Percentiles rank a stretch among this genome's conserved stretches.
phyloP scores from a whole-genome alignment of 2,113 vertebrate species.

The Hypomesus transpacificus region DNA sequence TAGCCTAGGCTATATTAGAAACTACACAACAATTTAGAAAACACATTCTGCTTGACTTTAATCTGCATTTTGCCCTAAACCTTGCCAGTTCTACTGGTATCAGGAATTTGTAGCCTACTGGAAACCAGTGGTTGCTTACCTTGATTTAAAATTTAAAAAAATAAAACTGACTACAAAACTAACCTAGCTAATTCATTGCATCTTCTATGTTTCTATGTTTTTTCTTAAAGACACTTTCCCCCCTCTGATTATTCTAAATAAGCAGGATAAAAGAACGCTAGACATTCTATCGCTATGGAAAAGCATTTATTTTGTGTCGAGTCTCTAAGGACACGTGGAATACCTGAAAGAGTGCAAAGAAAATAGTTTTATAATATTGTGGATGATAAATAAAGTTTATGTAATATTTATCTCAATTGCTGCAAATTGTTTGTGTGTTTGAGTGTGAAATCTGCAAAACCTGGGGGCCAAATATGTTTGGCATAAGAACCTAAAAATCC shows the following conservation, averaged over 20 bases:
- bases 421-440: not conserved
- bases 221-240: not conserved
- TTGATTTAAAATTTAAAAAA: not conserved
- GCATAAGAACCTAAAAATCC: slow-evolving; percentile 35
- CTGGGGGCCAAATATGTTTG: not conserved
- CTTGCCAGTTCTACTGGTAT: not conserved
- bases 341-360: no score
- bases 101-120: not conserved
- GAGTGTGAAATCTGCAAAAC: slow-evolving; percentile 7
- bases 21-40: not conserved
- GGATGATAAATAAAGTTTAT: no score
- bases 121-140: not conserved
- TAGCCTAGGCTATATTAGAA: not conserved
- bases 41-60: slow-evolving; percentile 3
- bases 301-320: not conserved
- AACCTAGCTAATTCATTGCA: not conserved
- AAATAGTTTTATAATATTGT: no score
- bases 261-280: not conserved
- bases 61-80: not conserved
- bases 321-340: not conserved
- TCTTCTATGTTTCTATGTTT: not conserved
- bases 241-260: not conserved
- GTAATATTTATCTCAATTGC: not conserved
- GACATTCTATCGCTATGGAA: not conserved
- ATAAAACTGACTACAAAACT: not conserved